Base-by-base conservation (phyloP, 2,797 vertebrate species). In the Bovichtus diacanthus region DNA sequence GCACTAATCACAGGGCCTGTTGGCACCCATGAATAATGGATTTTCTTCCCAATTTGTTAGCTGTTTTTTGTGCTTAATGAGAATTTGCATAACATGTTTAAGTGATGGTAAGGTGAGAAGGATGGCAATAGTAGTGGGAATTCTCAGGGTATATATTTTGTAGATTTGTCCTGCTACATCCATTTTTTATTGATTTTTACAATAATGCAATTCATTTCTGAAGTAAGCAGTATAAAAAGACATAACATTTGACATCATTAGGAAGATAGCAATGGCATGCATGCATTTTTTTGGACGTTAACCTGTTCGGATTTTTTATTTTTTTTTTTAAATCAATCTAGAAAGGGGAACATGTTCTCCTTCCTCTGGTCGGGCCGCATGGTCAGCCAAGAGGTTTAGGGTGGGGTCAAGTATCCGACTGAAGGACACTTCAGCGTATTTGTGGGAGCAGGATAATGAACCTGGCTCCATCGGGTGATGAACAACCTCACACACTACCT, bases 391-490 rank as follows among this genome's bases (percentile, higher is more conserved):
- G 31, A 73, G 1, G 34, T 43, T 18, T 46, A 67, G 68, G 47
- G 47, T 8, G n/a, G 27, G 19, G 7, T 51, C 47, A 18, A 19
- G 9, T 23, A 44, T 41, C 50, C 51, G 56, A 58, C 49, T 56
- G 16, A 64, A 60, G 50, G 70, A 82, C 49, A 60, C 18, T 29
- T 76, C 15, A 10, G 43, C 34, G 63, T 68, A 50, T 81, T 27
- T 67, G 18, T 70, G 23, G 62, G 64, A 77, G 29, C 23, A 29
- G 7, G 29, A 55, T 80, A 78, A 81, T 67, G 63, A 77, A 70
- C 50, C 41, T 59, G n/a, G 10, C 36, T 75, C 64, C 25, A 27
- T 74, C 27, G 34, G 46, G 38, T 65, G 19, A 74, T 36, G 44
- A 39, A 50, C 44, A 56, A 50, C n/a, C 38, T 43, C 47, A 31